A percentile compares a stretch with the other conserved stretches of the same genome.
These are phyloP conservation scores for Halcyon malimbica DNA, from an alignment of 2,113 vertebrate species.

Conservation along the genomic window DNA sequence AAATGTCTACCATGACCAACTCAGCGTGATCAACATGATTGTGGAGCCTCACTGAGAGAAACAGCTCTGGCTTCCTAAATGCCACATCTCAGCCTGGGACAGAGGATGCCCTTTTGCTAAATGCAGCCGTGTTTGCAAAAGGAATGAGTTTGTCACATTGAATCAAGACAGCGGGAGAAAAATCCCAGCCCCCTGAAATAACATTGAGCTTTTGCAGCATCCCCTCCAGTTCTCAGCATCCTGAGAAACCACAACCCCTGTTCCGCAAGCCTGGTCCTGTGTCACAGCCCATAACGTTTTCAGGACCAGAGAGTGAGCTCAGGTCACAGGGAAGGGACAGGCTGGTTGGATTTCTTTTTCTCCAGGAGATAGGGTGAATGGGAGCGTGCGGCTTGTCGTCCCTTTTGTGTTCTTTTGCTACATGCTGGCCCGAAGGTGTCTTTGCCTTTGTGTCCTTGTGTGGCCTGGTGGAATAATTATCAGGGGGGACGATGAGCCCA, in stretches of 20 bases:
- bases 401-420: not conserved
- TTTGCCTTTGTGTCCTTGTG: not conserved
- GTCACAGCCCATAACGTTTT: not conserved
- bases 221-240: not conserved
- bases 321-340: not conserved
- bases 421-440: not conserved
- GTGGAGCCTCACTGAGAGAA: not conserved
- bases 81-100: not conserved
- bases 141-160: not conserved
- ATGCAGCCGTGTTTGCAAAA: not conserved
- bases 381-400: not conserved
- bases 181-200: not conserved
- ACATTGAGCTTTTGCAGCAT: not conserved
- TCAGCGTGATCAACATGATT: not conserved
- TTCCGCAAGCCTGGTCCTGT: not conserved
- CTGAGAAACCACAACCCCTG: not conserved
- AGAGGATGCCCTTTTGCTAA: not conserved
- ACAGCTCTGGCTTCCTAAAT: not conserved
- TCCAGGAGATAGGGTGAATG: not conserved
- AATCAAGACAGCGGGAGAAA: not conserved
- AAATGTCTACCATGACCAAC: rapidly evolving
- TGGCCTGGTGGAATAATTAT: not conserved
- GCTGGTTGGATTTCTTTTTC: not conserved
- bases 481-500: not conserved
- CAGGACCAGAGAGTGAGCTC: not conserved